Evolutionary conservation across 2,797 vertebrate species (phyloP), one percentile per base, ranked within the genome.

Genomic region (Lerista edwardsae): DNA sequence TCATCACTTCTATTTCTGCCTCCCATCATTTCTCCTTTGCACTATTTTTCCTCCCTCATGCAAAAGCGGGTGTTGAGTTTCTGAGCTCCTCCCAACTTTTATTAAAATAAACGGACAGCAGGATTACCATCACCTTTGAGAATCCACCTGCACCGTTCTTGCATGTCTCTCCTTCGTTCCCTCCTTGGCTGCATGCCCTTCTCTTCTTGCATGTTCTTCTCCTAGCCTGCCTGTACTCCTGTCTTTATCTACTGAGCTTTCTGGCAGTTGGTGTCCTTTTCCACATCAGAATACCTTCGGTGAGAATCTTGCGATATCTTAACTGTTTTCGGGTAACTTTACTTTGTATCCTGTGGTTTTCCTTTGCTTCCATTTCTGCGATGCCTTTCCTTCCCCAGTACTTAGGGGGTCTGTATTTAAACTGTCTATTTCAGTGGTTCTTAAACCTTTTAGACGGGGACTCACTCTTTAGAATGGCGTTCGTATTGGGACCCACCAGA

Each of bases 41-140:
- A 87, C 80, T 57, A n/a, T 84, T 78, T 79, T 55, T 85, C 78
- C 75, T 83, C 61, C 79, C 27, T 69, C 81, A 29, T 31, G 69
- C 59, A 76, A 75, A 82, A 67, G 31, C 68, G 85, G 89, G 41
- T 86, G 77, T 72, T 87, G 71, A 61, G 73, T 83, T 25, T 80
- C 69, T 34, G 82, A 81, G 44, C 41, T 5, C 12, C 76, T 81
- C 57, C 64, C 69, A 15, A 2, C 34, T 25, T 10, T 1, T 61
- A 47, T 69, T 39, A 73, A n/a, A 61, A 29, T 79, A 61, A 75
- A 41, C 62, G n/a, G 14, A 34, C 69, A 31, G 69, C 65, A 44
- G 64, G 76, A 59, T 64, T 36, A 34, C 1, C 75, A 51, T 69
- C 65, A 47, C 73, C 74, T 44, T 41, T 65, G 59, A 2, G 1